Base-by-base conservation (phyloP, 2,797 vertebrate genomes). In the Manis crassicaudata region DNA sequence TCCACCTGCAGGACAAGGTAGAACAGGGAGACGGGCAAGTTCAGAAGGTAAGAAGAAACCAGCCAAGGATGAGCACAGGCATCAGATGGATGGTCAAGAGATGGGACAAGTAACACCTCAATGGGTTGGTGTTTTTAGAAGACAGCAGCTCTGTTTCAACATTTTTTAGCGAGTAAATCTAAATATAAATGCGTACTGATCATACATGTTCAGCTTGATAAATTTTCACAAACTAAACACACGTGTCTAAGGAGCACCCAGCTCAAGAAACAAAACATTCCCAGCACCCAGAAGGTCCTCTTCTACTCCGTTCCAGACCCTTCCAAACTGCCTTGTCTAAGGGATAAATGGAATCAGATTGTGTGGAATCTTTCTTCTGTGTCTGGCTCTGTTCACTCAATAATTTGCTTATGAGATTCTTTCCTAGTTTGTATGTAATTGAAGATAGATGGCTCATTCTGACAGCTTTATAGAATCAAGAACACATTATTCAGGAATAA, bases 281-380 rank as follows among this genome's bases (percentile, higher is more conserved):
- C 12, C 46, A 7, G 10, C 4, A 25, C 43, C 27, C 27, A n/a
- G 35, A 27, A 54, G 23, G 1, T 1, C 7, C 8, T 1, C 11
- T 85, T 80, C n/a, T 83, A 16, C 7, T 70, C 29, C 3, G 56
- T 20, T 21, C 6, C 21, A 60, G n/a, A 18, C 32, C 27, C 56
- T 7, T 46, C 46, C 46, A 46, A 27, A 12, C 32, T 77, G n/a
- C 23, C 81, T 40, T 11, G 10, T 35, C n/a, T 46, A 23, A 50
- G 9, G 63, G 17, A 52, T n/a, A 25, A 46, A 46, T 54, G 3
- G 40, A 37, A 67, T 54, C 6, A 81, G 67, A 25, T 9, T 60
- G 17, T 35, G 29, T 37, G 23, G 37, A 29, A 35, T 80, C 40
- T 77, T 93, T 80, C 40, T 77, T 93, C n/a, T 88, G 4, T 65